Conservation (phyloP, 2,797 vertebrate species). For the Zalophus californianus region DNA sequence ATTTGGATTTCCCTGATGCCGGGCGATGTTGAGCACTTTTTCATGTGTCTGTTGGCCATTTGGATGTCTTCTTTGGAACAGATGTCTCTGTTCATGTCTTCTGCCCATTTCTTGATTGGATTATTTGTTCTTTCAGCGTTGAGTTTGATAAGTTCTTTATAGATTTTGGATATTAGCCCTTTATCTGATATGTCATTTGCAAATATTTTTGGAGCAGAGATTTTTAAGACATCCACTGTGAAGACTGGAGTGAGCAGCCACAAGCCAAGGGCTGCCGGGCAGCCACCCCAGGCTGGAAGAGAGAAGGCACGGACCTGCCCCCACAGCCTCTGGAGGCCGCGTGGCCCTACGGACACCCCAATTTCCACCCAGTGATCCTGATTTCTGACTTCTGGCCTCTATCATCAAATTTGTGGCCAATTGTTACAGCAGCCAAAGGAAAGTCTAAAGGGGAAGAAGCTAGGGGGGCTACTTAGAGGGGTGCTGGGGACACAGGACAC, state of each 20-base stretch:
- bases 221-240: neutral
- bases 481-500: neutral
- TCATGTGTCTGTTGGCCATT: too few relatives aligned
- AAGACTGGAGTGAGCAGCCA: accelerated
- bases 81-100: too few relatives aligned
- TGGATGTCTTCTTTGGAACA: too few relatives aligned
- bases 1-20: too few relatives aligned
- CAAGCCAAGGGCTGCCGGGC: neutral
- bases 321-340: neutral
- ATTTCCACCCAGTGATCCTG: neutral
- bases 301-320: too few relatives aligned
- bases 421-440: neutral
- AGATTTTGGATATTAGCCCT: too few relatives aligned
- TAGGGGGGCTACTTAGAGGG: neutral
- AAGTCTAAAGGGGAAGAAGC: neutral
- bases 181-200: too few relatives aligned
- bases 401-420: neutral
- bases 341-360: accelerated
- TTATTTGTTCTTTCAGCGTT: too few relatives aligned
- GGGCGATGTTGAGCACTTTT: too few relatives aligned
- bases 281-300: too few relatives aligned
- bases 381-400: neutral
- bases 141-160: too few relatives aligned
- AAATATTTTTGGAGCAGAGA: neutral
- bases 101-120: too few relatives aligned